Evolutionary conservation across 2,797 vertebrate genomes (phyloP).

Genomic region (Platyrinchus mystaceus): DNA sequence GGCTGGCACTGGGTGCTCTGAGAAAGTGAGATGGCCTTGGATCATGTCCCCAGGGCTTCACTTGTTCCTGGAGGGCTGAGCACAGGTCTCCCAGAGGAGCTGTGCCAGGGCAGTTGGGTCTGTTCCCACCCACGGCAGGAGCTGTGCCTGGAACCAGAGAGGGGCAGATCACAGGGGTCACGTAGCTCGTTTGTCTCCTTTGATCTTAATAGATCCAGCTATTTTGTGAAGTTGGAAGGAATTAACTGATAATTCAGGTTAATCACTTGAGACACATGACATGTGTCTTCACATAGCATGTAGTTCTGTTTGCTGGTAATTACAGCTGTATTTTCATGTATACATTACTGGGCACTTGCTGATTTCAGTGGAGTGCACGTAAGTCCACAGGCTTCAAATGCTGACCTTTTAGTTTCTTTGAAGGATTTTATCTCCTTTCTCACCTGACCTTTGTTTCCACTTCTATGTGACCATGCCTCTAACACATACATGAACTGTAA

Average conservation of each 20-base stretch:
- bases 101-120: not conserved
- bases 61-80: not conserved
- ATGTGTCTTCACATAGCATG: not conserved
- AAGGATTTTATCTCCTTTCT: not conserved
- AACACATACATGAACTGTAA: not conserved
- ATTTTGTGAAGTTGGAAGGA: constrained; percentile 21
- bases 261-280: not conserved
- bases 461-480: not conserved
- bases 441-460: not conserved
- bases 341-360: not conserved
- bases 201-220: not conserved
- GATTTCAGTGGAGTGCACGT: not conserved
- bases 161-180: not conserved
- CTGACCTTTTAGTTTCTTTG: not conserved
- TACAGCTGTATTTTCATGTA: not conserved
- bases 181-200: not conserved
- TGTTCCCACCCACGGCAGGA: not conserved
- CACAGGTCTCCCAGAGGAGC: not conserved
- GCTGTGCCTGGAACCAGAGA: not conserved
- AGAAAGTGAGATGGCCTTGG: constrained; percentile 5
- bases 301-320: not conserved
- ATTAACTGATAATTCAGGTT: constrained; percentile 10
- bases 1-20: not conserved
- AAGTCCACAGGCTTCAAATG: not conserved
- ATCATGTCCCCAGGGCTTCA: not conserved